Conservation (phyloP, 2,888 invertebrate species). For the Eucera pruinosa region DNA sequence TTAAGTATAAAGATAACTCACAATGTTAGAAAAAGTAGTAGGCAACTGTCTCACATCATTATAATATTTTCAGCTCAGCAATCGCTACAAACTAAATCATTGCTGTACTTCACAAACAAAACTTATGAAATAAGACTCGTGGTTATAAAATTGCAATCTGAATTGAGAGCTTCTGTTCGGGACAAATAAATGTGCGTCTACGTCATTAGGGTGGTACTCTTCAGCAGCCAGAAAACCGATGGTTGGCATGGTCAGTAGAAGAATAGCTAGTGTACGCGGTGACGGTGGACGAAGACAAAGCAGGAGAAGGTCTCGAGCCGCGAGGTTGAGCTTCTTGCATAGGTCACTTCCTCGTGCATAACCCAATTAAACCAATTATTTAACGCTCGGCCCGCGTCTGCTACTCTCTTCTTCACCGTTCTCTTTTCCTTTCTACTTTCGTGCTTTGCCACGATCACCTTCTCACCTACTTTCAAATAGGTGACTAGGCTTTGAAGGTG, state of each 20-base stretch:
- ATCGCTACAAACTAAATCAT: too few species aligned
- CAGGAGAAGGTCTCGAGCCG: conserved; percentile 71
- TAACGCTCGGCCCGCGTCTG: conserved; percentile 68
- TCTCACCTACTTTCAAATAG: conserved; percentile 52
- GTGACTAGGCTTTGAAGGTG: conserved; percentile 16
- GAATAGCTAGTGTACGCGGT: conserved; percentile 23
- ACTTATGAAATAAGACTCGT: too few species aligned
- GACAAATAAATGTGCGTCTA: conserved; percentile 35
- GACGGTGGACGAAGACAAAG: conserved; percentile 37
- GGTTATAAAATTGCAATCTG: background rate
- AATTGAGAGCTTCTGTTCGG: conserved; percentile 26
- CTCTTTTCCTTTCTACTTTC: background rate
- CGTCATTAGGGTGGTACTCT: conserved; percentile 51
- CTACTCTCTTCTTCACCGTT: background rate
- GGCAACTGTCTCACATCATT: too few species aligned
- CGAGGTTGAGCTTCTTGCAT: conserved; percentile 73
- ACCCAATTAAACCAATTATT: conserved; percentile 83
- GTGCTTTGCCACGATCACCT: conserved; percentile 26
- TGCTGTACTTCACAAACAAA: too few species aligned
- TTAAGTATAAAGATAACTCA: too few species aligned
- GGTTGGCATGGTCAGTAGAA: conserved; percentile 32
- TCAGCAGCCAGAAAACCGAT: conserved; percentile 40
- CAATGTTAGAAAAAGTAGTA: too few species aligned
- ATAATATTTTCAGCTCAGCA: too few species aligned
- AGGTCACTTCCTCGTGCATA: conserved; percentile 83